Base-by-base conservation (phyloP, 2,113 vertebrate species). In the Gambusia holbrooki region DNA sequence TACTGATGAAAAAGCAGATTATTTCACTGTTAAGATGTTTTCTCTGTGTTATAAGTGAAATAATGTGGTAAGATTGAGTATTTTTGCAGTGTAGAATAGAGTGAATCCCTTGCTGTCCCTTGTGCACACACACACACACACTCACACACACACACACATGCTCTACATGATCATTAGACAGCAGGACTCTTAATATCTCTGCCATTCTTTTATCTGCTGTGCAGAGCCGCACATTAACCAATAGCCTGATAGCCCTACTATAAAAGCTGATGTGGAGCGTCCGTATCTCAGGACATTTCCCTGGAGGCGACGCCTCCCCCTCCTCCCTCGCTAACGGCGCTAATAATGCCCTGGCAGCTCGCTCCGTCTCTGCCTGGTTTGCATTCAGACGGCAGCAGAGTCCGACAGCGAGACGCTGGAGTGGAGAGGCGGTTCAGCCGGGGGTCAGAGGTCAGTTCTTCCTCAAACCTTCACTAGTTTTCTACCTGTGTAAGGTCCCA, bases 171-270 rank as follows among this genome's bases (percentile, higher is more conserved):
- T 63, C 51, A 51, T 78, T 17, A 66, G 75, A 64, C 68, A 71
- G 71, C 80, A 80, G 40, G 61, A 14, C 69, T 66, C 82, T 74
- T 76, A 84, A 83, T 85, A 67, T 60, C 40, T 0, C 10, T 40
- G 61, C 64, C 77, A 72, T 17, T 28, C 17, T 79, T 92, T 77
- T 89, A 87, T 90, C 84, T 81, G 71, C 10, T 51, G 70, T 73
- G 71, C 69, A 77, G 80, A 83, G 86, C 76, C 83, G 71, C 88
- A 84, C 77, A 89, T 92, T 90, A 91, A 90, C 86, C 89, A 88
- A 89, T 85, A 87, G 79, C 73, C 66, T 85, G 74, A 90, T 91
- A 88, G 79, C 81, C 62, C 82, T 37, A 82, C 82, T 82, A 75
- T 92, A 90, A 92, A 93, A 82, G 74, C 76, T 75, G 77, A 82